phyloP scores from a whole-genome alignment of 2,888 invertebrate genomes.

The Nebria salina region DNA sequence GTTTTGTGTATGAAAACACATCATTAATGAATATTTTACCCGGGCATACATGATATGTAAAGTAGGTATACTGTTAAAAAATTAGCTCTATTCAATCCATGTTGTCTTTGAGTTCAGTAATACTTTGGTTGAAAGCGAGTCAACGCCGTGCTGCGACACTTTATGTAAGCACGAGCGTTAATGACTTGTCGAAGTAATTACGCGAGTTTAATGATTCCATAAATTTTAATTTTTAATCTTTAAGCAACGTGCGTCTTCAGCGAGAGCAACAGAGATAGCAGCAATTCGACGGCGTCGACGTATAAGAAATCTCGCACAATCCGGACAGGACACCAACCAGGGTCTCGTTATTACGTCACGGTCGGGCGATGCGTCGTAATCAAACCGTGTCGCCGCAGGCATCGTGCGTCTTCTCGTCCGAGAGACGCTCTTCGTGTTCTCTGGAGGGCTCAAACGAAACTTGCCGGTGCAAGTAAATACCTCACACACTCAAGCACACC shows the following conservation, averaged over 20 bases:
- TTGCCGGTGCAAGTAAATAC: neutral
- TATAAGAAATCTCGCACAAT: constrained; percentile 40
- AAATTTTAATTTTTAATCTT: constrained; percentile 47
- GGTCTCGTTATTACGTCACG: constrained; percentile 38
- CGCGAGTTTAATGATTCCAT: constrained; percentile 47
- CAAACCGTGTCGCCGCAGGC: constrained; percentile 38
- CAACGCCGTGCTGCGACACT: constrained; percentile 36
- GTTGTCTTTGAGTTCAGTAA: neutral
- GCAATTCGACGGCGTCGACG: constrained; percentile 5
- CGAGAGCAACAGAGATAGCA: neutral
- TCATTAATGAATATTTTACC: too few relatives aligned
- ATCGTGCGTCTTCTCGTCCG: neutral
- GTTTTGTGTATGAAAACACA: too few relatives aligned
- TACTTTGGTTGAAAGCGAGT: neutral
- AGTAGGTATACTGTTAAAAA: neutral
- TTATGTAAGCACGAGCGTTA: constrained; percentile 45
- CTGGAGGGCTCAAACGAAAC: neutral
- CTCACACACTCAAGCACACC: neutral
- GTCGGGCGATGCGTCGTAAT: constrained; percentile 36
- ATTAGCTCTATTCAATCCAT: neutral
- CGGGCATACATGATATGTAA: too few relatives aligned
- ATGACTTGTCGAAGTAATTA: constrained; percentile 48
- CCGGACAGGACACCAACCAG: constrained; percentile 29
- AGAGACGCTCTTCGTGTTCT: neutral
- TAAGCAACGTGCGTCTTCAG: constrained; percentile 40